Evolutionary conservation across 2,113 vertebrate genomes (phyloP).

Genomic region (Nettapus auritus): DNA sequence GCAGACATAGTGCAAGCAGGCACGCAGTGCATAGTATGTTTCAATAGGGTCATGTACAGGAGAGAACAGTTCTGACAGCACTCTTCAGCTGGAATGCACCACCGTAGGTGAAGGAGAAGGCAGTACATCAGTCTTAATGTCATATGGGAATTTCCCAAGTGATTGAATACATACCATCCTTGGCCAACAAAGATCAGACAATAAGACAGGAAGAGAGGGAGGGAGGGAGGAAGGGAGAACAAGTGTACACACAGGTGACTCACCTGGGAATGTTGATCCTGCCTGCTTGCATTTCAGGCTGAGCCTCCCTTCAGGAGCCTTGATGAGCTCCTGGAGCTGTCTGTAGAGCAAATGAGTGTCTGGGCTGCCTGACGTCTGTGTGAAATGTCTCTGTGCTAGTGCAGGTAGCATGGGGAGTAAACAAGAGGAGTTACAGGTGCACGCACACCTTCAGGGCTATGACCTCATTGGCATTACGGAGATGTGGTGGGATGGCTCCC

Average conservation of each 20-base stretch:
- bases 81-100: neutral
- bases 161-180: neutral
- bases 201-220: neutral
- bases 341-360: neutral
- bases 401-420: no score
- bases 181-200: neutral
- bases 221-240: neutral
- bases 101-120: neutral
- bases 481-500: no score
- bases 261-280: neutral
- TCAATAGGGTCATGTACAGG: neutral
- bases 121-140: neutral
- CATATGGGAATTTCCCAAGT: neutral
- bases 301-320: neutral
- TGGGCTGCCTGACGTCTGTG: neutral
- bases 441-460: no score
- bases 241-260: neutral
- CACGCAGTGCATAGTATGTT: neutral
- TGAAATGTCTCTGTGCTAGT: no score
- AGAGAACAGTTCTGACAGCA: neutral
- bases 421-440: no score
- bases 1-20: neutral
- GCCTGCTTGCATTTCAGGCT: neutral
- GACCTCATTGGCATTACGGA: no score
- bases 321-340: neutral